These are phyloP conservation scores for Tanytarsus gracilentus DNA, from an alignment of 2,888 invertebrate genomes.

Conservation along the genomic window DNA sequence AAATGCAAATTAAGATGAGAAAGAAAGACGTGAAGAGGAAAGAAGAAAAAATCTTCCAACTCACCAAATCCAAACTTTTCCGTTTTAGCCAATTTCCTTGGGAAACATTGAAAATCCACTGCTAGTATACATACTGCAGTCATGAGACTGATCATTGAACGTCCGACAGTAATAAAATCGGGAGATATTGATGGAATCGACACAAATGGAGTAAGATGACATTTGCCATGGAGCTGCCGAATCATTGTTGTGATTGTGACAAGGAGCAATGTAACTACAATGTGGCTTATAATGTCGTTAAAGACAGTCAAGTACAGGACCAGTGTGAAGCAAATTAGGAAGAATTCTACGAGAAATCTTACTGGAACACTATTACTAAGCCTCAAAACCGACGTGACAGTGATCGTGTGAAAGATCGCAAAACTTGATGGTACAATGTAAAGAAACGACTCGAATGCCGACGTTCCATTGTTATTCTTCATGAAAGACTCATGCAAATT, in stretches of 20 bases:
- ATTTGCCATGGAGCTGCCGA: constrained; percentile 26
- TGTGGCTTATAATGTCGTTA: constrained; percentile 39
- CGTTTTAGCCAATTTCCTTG: constrained; percentile 78
- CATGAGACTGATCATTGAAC: constrained; percentile 61
- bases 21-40: background rate
- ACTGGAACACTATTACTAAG: constrained; percentile 27
- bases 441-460: constrained; percentile 32
- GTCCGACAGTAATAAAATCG: constrained; percentile 54
- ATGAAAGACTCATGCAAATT: constrained; percentile 47
- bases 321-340: constrained; percentile 48
- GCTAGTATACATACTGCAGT: constrained; percentile 80
- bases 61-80: constrained; percentile 69
- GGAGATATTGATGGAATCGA: constrained; percentile 35
- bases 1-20: constrained; percentile 6
- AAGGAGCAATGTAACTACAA: constrained; percentile 32
- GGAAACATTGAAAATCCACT: constrained; percentile 86
- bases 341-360: constrained; percentile 47
- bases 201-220: constrained; percentile 33
- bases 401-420: constrained; percentile 18
- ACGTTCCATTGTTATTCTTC: constrained; percentile 49
- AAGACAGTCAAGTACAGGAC: constrained; percentile 50
- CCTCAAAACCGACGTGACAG: background rate
- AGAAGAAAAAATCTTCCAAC: constrained; percentile 4
- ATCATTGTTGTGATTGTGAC: constrained; percentile 30
- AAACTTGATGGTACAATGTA: constrained; percentile 17